Conservation (phyloP, 2,797 vertebrate genomes). For the Periparus ater region DNA sequence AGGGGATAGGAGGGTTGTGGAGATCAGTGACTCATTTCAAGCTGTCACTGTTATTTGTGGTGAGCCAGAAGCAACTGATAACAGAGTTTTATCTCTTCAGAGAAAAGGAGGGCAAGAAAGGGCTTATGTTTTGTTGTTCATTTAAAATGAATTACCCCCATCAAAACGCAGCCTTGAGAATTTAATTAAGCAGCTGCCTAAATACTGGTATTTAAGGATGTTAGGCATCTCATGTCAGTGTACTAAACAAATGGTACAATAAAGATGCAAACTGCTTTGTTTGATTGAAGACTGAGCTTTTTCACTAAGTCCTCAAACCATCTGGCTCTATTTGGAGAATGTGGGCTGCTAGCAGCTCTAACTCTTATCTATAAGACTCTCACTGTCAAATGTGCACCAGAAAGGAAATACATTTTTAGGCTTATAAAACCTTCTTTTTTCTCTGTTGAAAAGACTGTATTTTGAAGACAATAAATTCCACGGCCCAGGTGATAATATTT, state of each 20-base stretch:
- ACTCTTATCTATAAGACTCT: constrained; percentile 73
- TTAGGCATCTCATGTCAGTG: constrained; percentile 49
- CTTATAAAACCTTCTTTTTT: constrained; percentile 24
- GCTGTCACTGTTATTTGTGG: constrained; percentile 66
- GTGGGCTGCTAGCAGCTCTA: constrained; percentile 68
- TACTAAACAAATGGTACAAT: constrained; percentile 74
- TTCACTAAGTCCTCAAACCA: constrained; percentile 64
- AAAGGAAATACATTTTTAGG: constrained; percentile 41
- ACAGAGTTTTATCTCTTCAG: constrained; percentile 39
- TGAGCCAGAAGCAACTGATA: constrained; percentile 68
- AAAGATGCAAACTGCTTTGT: constrained; percentile 63
- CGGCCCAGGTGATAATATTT: background rate
- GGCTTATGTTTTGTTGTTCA: constrained; percentile 56
- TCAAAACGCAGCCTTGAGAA: constrained; percentile 68
- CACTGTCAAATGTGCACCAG: constrained; percentile 48
- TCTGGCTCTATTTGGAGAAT: constrained; percentile 74
- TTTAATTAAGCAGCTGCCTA: constrained; percentile 74
- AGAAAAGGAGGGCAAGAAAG: constrained; percentile 39
- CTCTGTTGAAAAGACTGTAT: background rate
- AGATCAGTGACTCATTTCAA: constrained; percentile 60
- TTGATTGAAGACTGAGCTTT: constrained; percentile 68
- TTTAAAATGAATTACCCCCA: constrained; percentile 67
- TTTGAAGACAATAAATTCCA: background rate
- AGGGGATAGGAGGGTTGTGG: background rate
- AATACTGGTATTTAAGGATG: constrained; percentile 63